These are phyloP conservation scores for Parapristionchus giblindavisi DNA, from an alignment of 2,888 invertebrate species.

Conservation along the genomic window DNA sequence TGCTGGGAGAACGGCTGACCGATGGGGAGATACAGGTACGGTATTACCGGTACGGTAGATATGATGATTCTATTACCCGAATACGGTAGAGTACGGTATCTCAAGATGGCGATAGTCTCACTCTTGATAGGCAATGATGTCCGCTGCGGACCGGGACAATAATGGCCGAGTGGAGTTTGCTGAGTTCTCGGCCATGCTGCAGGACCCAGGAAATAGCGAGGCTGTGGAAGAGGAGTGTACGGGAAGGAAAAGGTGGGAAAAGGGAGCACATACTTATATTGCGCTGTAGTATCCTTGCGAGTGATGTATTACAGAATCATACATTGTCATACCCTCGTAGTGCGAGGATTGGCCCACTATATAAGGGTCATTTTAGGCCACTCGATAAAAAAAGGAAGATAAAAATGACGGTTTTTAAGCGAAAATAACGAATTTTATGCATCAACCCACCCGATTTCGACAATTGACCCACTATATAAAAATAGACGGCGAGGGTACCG, in stretches of 20 bases:
- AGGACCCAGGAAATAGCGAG: neutral
- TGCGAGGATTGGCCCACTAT: too few species aligned
- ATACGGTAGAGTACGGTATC: neutral
- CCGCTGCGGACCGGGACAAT: conserved; percentile 30
- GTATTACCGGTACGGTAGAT: neutral
- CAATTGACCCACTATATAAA: too few species aligned
- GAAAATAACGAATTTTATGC: too few species aligned
- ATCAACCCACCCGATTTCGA: too few species aligned
- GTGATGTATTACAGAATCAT: too few species aligned
- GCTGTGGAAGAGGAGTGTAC: neutral
- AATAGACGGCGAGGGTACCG: too few species aligned
- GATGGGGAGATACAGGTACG: conserved; percentile 27
- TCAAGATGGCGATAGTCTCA: neutral
- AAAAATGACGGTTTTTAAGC: too few species aligned
- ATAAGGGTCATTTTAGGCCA: too few species aligned
- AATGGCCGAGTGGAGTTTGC: conserved; percentile 31
- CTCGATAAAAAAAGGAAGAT: too few species aligned
- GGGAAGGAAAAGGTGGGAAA: conserved; percentile 1
- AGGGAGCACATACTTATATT: too few species aligned
- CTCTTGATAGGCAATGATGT: conserved; percentile 30
- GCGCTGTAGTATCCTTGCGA: too few species aligned
- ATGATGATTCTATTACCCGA: neutral
- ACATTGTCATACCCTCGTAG: too few species aligned
- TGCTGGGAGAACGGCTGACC: conserved; percentile 33
- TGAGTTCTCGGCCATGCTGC: conserved; percentile 31